These are phyloP conservation scores for Hystrix brachyura DNA, from an alignment of 2,113 vertebrate genomes.

Conservation along the genomic window DNA sequence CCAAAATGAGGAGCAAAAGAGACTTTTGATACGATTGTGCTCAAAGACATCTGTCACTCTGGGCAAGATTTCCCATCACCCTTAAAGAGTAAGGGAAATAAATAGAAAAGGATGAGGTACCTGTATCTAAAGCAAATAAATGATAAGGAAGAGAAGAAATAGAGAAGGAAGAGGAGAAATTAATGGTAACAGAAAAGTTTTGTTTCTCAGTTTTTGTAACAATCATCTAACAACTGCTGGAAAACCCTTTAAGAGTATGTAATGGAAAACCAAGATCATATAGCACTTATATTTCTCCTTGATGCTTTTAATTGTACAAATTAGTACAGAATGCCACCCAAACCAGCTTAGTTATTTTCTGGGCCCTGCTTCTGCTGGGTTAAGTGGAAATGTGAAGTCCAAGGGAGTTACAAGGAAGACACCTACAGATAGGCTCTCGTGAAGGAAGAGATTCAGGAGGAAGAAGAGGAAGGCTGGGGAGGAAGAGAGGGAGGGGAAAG, in stretches of 20 bases:
- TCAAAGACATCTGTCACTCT: neutral
- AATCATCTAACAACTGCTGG: neutral
- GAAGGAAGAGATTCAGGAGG: neutral
- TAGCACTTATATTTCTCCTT: neutral
- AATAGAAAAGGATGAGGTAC: neutral
- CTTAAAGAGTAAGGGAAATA: neutral
- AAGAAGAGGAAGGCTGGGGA: neutral
- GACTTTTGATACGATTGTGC: neutral
- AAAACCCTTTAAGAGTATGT: neutral
- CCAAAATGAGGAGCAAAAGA: neutral
- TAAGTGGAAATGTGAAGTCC: neutral
- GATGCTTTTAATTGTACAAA: neutral
- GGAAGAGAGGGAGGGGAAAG: neutral
- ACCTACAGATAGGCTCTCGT: neutral
- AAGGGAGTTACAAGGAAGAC: neutral
- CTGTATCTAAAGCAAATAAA: neutral
- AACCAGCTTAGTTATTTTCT: neutral
- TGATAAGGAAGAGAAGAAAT: neutral
- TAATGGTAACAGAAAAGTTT: neutral
- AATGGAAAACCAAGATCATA: neutral
- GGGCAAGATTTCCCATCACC: neutral
- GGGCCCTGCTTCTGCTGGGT: neutral
- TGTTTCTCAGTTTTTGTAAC: conserved; percentile 20
- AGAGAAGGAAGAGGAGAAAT: neutral
- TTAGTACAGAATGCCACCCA: neutral